Evolutionary conservation across 2,888 invertebrate genomes (phyloP).

Genomic region (Thymelicus acteon): DNA sequence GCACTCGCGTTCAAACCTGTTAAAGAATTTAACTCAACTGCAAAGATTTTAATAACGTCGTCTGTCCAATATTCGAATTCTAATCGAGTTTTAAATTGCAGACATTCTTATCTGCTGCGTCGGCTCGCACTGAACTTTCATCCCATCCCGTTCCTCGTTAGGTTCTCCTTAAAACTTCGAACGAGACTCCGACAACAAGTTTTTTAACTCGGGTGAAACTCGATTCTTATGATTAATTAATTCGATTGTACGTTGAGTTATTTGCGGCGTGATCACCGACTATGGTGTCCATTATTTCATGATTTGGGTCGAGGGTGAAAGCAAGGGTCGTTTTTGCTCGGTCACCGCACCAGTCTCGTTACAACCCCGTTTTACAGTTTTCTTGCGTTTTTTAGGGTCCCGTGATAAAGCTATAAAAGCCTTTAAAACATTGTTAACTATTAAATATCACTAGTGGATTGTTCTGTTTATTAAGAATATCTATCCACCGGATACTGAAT

Average conservation of each 20-base stretch:
- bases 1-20: neutral
- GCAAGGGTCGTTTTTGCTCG: constrained; percentile 71
- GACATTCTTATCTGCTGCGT: constrained; percentile 79
- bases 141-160: constrained; percentile 79
- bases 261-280: constrained; percentile 69
- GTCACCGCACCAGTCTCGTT: constrained; percentile 75
- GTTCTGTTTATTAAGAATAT: too few relatives aligned
- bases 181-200: constrained; percentile 67
- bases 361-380: constrained; percentile 61
- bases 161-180: constrained; percentile 80
- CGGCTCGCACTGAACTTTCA: constrained; percentile 70
- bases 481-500: too few relatives aligned
- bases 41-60: constrained; percentile 74
- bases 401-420: neutral
- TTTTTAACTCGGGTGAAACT: constrained; percentile 77
- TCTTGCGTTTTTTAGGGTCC: constrained; percentile 43
- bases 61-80: constrained; percentile 77
- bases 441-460: neutral
- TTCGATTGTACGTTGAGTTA: constrained; percentile 79
- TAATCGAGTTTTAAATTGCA: constrained; percentile 85
- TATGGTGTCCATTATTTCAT: constrained; percentile 73
- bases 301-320: constrained; percentile 70
- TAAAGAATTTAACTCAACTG: constrained; percentile 43
- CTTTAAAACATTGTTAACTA: neutral
- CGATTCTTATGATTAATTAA: constrained; percentile 82